Conservation (phyloP, 2,113 vertebrate species). For the Xenopus tropicalis region UCB_Xtro_10.0 CM004445.2:72601001-72601500, state of each 20-base stretch:
- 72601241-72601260: slow-evolving; percentile 23
- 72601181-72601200: slow-evolving; percentile 15
- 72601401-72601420: too few species aligned
- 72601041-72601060: neutral
- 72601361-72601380: neutral
- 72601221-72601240: slow-evolving; percentile 3
- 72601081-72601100: neutral
- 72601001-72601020: neutral
- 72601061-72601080: neutral
- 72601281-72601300: slow-evolving; percentile 25
- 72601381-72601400: too few species aligned
- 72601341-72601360: too few species aligned
- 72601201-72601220: slow-evolving; percentile 23
- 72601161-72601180: slow-evolving; percentile 20
- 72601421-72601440: too few species aligned
- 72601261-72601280: neutral
- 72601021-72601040: neutral
- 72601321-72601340: neutral
- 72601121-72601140: slow-evolving; percentile 19
- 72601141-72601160: slow-evolving; percentile 13
- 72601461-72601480: too few species aligned
- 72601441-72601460: too few species aligned
- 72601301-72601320: slow-evolving; percentile 7
- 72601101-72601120: neutral
- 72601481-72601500: too few species aligned